Evolutionary conservation across 2,113 vertebrate genomes (phyloP).

Genomic region (Cacatua alba): DNA sequence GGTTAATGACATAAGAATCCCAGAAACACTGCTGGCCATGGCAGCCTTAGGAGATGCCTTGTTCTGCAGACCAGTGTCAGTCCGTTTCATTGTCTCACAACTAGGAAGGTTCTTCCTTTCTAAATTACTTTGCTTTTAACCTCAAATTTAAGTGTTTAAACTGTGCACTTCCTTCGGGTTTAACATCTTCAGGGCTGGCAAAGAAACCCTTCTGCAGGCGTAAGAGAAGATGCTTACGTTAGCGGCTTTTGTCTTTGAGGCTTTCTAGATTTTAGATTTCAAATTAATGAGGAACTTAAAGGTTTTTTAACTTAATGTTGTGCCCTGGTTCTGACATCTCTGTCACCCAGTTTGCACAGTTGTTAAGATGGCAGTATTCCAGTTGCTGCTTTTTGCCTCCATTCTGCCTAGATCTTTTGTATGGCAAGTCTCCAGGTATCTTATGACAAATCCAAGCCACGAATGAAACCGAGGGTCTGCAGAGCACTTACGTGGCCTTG

Average conservation of each 20-base stretch:
- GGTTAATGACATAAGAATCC: not conserved
- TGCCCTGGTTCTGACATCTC: not conserved
- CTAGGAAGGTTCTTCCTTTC: not conserved
- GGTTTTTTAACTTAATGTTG: not conserved
- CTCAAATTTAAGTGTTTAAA: not conserved
- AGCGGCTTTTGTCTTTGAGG: rapidly evolving
- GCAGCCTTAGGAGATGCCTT: not conserved
- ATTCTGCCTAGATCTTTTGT: not conserved
- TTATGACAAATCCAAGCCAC: not conserved
- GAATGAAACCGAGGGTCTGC: not conserved
- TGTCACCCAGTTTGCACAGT: not conserved
- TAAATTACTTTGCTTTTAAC: not conserved
- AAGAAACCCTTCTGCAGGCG: not conserved
- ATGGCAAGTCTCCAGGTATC: not conserved
- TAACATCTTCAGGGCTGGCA: not conserved
- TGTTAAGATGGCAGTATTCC: not conserved
- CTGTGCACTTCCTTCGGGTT: not conserved
- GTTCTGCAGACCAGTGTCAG: not conserved
- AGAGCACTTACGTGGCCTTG: not conserved
- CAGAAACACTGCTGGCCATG: not conserved
- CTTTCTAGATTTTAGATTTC: not conserved
- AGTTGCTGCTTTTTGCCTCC: not conserved
- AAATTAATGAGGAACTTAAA: not conserved
- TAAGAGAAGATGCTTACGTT: not conserved
- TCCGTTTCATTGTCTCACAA: not conserved